These are phyloP conservation scores for Anarsia innoxiella DNA, from an alignment of 2,888 invertebrate genomes.

Conservation along the genomic window DNA sequence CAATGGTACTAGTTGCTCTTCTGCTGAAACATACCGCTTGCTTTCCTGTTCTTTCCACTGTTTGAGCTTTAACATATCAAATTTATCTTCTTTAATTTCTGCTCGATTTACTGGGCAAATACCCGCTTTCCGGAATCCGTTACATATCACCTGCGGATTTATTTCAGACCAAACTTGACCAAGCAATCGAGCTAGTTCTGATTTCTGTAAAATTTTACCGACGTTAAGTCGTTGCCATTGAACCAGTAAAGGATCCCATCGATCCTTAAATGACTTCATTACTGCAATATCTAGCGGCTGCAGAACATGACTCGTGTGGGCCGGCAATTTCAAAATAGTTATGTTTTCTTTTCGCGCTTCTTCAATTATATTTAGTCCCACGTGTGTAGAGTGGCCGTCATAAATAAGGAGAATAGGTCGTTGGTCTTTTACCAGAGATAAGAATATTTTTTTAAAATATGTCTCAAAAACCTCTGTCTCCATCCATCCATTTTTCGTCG, in stretches of 20 bases:
- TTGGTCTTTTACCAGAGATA: constrained; percentile 12
- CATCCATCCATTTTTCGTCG: constrained; percentile 34
- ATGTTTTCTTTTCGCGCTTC: constrained; percentile 19
- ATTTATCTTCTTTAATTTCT: background rate
- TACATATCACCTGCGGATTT: constrained; percentile 9
- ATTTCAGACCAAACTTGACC: constrained; percentile 18
- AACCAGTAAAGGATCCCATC: constrained; percentile 15
- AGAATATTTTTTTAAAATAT: constrained; percentile 24
- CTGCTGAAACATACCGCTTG: no score
- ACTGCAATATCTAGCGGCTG: constrained; percentile 19
- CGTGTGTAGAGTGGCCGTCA: constrained; percentile 19
- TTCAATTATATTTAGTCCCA: constrained; percentile 17
- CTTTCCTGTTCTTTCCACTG: constrained; percentile 7
- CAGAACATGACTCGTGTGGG: constrained; percentile 24
- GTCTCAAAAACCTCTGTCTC: constrained; percentile 25
- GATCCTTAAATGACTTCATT: constrained; percentile 19
- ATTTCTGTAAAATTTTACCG: constrained; percentile 13
- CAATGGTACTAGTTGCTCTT: no score
- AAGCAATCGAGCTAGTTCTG: constrained; percentile 13
- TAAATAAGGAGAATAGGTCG: constrained; percentile 18
- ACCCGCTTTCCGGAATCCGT: constrained; percentile 4
- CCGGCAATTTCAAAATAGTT: constrained; percentile 24
- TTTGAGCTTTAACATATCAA: constrained; percentile 2
- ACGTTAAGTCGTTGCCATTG: constrained; percentile 17
- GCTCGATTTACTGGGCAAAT: constrained; percentile 1